phyloP scores from a whole-genome alignment of 2,797 vertebrate genomes.

The Acipenser transmontanus region DNA sequence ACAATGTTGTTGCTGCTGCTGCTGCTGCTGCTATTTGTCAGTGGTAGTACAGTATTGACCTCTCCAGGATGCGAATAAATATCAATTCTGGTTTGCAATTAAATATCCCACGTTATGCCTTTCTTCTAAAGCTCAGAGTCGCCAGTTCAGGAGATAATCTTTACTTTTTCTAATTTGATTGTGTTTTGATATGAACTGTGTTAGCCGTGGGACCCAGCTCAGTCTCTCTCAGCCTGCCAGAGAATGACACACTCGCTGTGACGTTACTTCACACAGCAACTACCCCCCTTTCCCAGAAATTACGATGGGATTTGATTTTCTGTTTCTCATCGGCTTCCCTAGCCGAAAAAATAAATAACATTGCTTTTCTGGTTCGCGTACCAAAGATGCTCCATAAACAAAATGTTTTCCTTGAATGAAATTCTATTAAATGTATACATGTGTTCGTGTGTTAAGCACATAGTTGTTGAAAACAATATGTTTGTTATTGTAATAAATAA shows the following conservation, averaged over 20 bases:
- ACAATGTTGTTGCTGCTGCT: neutral
- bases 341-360: neutral
- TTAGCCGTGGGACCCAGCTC: slow-evolving; percentile 27
- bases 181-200: slow-evolving; percentile 13
- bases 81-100: neutral
- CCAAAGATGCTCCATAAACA: neutral
- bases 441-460: no score
- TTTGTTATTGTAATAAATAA: no score
- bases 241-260: slow-evolving; percentile 32
- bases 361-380: neutral
- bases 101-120: neutral
- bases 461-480: no score
- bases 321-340: slow-evolving; percentile 4
- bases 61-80: neutral
- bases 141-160: neutral
- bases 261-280: slow-evolving; percentile 39
- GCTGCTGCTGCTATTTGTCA: slow-evolving; percentile 5
- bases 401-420: no score
- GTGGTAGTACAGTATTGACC: neutral
- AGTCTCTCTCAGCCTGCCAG: slow-evolving; percentile 28
- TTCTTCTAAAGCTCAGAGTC: neutral
- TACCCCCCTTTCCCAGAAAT: slow-evolving; percentile 19
- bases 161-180: slow-evolving; percentile 5
- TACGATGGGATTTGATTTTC: slow-evolving; percentile 17
- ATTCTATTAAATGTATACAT: no score